Evolutionary conservation across 2,113 vertebrate genomes (phyloP).

Genomic region (Crotalus helleri): DNA sequence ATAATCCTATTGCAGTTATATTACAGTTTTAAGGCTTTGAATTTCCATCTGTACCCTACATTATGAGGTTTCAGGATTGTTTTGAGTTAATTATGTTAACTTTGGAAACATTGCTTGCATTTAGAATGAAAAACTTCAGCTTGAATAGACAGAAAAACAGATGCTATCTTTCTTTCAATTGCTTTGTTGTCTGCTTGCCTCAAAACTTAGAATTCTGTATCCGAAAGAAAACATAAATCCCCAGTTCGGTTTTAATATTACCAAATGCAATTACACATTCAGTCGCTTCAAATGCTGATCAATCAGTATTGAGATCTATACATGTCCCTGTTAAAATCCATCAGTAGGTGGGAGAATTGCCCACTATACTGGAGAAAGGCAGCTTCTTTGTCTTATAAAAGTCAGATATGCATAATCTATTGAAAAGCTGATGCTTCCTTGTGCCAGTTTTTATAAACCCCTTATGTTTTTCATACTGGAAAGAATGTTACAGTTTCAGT

Average conservation of each 20-base stretch:
- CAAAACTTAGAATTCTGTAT: conserved; percentile 71
- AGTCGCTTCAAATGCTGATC: conserved; percentile 26
- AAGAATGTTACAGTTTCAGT: neutral
- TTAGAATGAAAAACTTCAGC: conserved; percentile 81
- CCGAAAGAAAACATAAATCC: conserved; percentile 72
- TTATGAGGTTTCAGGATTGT: conserved; percentile 76
- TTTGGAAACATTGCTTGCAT: conserved; percentile 75
- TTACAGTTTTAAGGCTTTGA: conserved; percentile 77
- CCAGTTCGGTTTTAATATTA: conserved; percentile 70
- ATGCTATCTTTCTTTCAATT: conserved; percentile 79
- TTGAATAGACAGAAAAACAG: conserved; percentile 77
- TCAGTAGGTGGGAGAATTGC: conserved; percentile 30
- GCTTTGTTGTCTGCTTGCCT: conserved; percentile 72
- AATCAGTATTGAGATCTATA: conserved; percentile 7
- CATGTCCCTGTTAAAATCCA: conserved; percentile 9
- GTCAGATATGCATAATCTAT: conserved; percentile 26
- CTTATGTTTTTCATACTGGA: neutral
- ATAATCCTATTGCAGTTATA: conserved; percentile 71
- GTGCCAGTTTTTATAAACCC: conserved; percentile 33
- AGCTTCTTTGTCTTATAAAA: conserved; percentile 52
- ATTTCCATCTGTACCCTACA: conserved; percentile 78
- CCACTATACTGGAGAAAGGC: conserved; percentile 45
- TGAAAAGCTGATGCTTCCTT: conserved; percentile 31
- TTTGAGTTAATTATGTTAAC: conserved; percentile 81
- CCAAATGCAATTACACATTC: conserved; percentile 68